Evolutionary conservation across 2,113 vertebrate species (phyloP).

Genomic region (Butastur rufipennis): DNA sequence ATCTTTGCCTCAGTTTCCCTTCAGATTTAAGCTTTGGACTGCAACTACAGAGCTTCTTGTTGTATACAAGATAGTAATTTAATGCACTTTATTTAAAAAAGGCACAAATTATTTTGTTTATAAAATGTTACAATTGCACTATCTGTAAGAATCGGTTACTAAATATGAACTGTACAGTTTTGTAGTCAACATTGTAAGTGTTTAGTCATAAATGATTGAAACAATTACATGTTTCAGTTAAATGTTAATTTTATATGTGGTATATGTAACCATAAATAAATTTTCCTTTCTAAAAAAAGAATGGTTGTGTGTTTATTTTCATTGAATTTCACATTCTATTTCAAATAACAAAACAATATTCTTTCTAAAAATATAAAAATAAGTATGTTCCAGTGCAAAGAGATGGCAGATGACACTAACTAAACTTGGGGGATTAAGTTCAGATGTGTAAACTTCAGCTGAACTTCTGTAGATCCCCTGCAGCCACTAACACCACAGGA

Average conservation of each 20-base stretch:
- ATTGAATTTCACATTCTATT: background rate
- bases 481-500: background rate
- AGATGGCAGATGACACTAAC: background rate
- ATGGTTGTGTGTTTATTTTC: background rate
- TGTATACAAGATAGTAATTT: slow-evolving; percentile 18
- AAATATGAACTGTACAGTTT: slow-evolving; percentile 52
- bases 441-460: background rate
- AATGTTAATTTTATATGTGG: slow-evolving; percentile 59
- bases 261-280: slow-evolving; percentile 58
- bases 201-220: slow-evolving; percentile 52
- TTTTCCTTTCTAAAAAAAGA: slow-evolving; percentile 40
- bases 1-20: slow-evolving; percentile 10
- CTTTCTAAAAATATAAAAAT: background rate
- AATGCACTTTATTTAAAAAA: slow-evolving; percentile 63
- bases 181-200: slow-evolving; percentile 47
- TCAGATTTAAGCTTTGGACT: slow-evolving; percentile 23
- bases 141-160: slow-evolving; percentile 29
- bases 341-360: background rate
- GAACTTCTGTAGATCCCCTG: background rate
- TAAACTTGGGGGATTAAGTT: background rate
- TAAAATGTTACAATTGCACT: slow-evolving; percentile 48
- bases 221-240: slow-evolving; percentile 36
- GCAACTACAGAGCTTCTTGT: slow-evolving; percentile 54
- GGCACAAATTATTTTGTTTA: slow-evolving; percentile 59
- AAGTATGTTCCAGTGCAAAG: background rate